A percentile compares a stretch with the other conserved stretches of the same genome.
Conservation (phyloP, 2,888 invertebrate species). For the Mesorhabditis spiculigera region DNA sequence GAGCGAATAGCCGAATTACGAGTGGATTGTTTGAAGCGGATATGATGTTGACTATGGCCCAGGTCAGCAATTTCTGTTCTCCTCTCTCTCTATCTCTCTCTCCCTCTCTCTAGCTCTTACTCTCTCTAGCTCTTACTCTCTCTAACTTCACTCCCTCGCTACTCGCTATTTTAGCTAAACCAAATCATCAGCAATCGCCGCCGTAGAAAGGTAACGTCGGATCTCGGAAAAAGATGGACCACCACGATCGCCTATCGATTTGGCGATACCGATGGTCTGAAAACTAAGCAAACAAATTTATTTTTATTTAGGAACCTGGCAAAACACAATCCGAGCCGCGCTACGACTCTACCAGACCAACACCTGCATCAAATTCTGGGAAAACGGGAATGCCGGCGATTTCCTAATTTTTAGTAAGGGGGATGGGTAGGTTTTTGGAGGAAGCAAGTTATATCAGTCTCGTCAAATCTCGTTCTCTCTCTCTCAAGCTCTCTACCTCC, state of each 20-base stretch:
- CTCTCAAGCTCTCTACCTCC: no score
- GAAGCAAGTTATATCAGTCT: no score
- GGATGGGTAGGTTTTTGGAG: constrained; percentile 21
- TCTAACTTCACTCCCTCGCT: constrained; percentile 15
- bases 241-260: constrained; percentile 30
- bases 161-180: constrained; percentile 26
- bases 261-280: constrained; percentile 28
- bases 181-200: constrained; percentile 16
- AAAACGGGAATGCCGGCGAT: constrained; percentile 27
- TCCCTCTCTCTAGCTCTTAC: no score
- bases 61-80: no score
- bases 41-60: constrained; percentile 9
- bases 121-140: no score
- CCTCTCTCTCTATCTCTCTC: no score
- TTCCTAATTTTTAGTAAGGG: constrained; percentile 32
- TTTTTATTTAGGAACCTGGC: constrained; percentile 30
- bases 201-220: constrained; percentile 21
- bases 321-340: constrained; percentile 35
- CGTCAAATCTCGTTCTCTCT: no score
- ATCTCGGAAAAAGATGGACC: constrained; percentile 26
- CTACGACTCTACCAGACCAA: constrained; percentile 38
- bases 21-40: constrained; percentile 28
- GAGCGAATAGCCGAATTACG: constrained; percentile 24
- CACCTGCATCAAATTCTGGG: constrained; percentile 46
- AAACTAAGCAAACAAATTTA: neutral